phyloP scores from a whole-genome alignment of 2,113 vertebrate species.

The Thunnus maccoyii region DNA sequence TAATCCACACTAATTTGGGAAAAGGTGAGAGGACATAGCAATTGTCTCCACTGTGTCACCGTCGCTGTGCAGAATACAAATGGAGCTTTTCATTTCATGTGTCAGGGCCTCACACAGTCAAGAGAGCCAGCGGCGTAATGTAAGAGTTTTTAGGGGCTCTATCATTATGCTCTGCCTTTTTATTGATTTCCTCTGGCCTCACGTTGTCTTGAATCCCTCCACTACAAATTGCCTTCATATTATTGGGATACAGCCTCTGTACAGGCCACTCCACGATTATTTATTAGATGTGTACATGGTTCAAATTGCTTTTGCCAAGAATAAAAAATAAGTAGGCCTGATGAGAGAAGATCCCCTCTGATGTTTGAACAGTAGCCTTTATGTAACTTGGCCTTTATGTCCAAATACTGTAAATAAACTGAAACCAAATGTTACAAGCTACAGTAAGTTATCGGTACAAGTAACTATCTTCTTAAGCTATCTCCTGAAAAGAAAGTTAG shows the following conservation, averaged over 20 bases:
- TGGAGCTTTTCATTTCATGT: constrained; percentile 60
- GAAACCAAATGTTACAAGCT: not conserved
- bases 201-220: constrained; percentile 53
- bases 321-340: constrained; percentile 44
- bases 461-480: not conserved
- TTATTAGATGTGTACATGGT: constrained; percentile 58
- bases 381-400: constrained; percentile 21
- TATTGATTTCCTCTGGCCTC: constrained; percentile 75
- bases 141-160: constrained; percentile 69
- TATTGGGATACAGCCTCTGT: constrained; percentile 57
- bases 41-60: constrained; percentile 37
- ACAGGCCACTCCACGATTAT: constrained; percentile 58
- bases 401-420: constrained; percentile 27
- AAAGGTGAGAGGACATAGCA: constrained; percentile 54
- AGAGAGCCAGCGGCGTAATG: constrained; percentile 53
- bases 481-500: not conserved
- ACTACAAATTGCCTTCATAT: constrained; percentile 74
- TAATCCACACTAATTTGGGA: constrained; percentile 52
- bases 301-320: constrained; percentile 64
- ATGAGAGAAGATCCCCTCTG: constrained; percentile 42
- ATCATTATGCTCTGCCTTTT: constrained; percentile 69
- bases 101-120: constrained; percentile 61
- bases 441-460: too few species aligned
- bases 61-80: constrained; percentile 52
- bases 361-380: constrained; percentile 44